Evolutionary conservation across 30 jellyfish, hydroid and myxozoan genomes (phyloP), one percentile per base, ranked within the genome.

Genomic region (Aurelia sp.): DNA sequence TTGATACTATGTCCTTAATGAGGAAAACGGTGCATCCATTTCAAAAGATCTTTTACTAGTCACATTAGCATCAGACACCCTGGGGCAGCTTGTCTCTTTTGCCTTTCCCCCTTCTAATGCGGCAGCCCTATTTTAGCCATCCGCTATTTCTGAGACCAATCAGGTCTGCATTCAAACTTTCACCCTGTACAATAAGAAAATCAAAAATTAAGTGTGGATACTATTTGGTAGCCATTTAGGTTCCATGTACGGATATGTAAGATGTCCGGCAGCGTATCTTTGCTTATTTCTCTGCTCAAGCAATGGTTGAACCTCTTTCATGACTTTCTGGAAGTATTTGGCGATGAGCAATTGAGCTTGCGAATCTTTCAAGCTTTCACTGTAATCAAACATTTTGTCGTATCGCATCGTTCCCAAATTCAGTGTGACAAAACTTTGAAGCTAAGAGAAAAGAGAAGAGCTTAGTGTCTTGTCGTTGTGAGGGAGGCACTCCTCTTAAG

Each of bases 161-260:
- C 0, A 38, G 55, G 16, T 8, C 55, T 2, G 15, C 15, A 3
- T 7, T 44, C 0, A 8, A 44, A 44, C 55, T 5, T 44, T 44
- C 55, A 44, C 55, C 55, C 55, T 44, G 55, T 9, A 44, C 55
- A 8, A 44, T 44, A 44, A 44, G 55, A 44, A 38, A 44, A 44
- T 44, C 55, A 44, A 8, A 44, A 7, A 20, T 86, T 69, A 92
- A 12, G 97, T 85, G 58, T 92, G 98, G 22, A 92, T 86, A 88
- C 98, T 92, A 81, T 92, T 92, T 9, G 98, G 98, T 64, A 92
- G 81, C 91, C 92, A 92, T 59, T 73, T 86, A 35, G 98, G 98
- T 60, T 74, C 92, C 85, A 92, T 74, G 95, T 86, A 92, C 57
- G 90, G 98, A 53, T 92, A 92, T n/a, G 98, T 83, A 40, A 92